Conservation (phyloP, 1,140 invertebrate genomes). For the Diploscapter pachys region DNA sequence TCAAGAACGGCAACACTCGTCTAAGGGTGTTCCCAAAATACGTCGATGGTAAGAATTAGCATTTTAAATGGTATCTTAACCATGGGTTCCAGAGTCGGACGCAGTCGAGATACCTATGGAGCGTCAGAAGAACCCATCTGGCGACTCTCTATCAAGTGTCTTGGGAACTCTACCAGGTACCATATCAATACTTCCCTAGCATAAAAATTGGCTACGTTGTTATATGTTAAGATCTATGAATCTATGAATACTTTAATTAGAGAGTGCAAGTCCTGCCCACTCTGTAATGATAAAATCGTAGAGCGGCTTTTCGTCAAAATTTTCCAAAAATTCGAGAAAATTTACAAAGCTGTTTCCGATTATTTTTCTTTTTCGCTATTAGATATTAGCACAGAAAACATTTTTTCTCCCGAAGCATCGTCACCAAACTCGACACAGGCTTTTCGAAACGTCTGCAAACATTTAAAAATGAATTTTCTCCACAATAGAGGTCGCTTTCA, state of each 20-base stretch:
- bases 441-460: no score
- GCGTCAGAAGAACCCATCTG: constrained; percentile 16
- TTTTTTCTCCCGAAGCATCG: no score
- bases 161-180: background rate
- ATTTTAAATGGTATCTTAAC: constrained; percentile 25
- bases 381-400: no score
- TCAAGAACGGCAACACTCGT: constrained; percentile 57
- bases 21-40: constrained; percentile 57
- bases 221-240: no score
- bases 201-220: no score
- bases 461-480: no score
- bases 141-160: background rate
- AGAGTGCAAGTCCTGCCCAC: constrained; percentile 14
- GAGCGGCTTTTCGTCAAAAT: background rate
- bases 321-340: background rate
- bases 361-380: no score
- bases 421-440: no score
- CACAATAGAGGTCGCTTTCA: no score
- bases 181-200: background rate
- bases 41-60: constrained; percentile 47
- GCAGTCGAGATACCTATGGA: constrained; percentile 51
- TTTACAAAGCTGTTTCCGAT: no score
- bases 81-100: constrained; percentile 46
- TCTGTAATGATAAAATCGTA: constrained; percentile 17
- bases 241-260: no score